Percentiles rank a stretch among this genome's conserved stretches.
Conservation (phyloP, 2,888 invertebrate genomes). For the Cerceris rybyensis region DNA sequence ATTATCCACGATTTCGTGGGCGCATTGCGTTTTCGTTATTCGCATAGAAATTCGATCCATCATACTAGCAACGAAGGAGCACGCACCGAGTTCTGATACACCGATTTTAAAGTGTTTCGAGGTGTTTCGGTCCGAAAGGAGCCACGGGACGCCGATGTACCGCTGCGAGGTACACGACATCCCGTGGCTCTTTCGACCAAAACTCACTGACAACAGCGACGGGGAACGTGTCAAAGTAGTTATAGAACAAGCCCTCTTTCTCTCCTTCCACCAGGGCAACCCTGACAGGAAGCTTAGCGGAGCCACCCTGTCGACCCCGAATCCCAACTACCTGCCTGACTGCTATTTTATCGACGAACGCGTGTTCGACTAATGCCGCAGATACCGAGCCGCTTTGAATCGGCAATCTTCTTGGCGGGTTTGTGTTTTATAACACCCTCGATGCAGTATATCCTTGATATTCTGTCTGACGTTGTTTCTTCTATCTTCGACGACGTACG, state of each 20-base stretch:
- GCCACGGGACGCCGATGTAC: conserved; percentile 64
- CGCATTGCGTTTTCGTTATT: conserved; percentile 37
- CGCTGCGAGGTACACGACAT: conserved; percentile 75
- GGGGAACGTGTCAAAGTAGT: conserved; percentile 80
- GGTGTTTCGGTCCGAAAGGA: conserved; percentile 55
- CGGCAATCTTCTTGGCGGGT: conserved; percentile 21
- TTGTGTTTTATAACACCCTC: not conserved
- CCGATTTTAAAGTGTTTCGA: conserved; percentile 59
- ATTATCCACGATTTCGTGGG: conserved; percentile 10
- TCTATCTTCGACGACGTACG: not conserved
- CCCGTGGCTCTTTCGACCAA: conserved; percentile 77
- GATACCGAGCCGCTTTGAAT: conserved; percentile 32
- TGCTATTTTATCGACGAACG: conserved; percentile 30
- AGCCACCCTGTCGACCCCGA: conserved; percentile 40
- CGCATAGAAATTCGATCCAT: conserved; percentile 36
- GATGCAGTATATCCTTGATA: not conserved
- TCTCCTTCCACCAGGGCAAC: conserved; percentile 55
- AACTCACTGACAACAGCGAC: conserved; percentile 76
- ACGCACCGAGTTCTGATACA: conserved; percentile 6
- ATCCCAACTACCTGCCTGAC: conserved; percentile 29
- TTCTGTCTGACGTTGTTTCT: not conserved
- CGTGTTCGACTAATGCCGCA: conserved; percentile 30
- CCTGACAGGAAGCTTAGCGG: conserved; percentile 47
- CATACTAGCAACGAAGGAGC: conserved; percentile 9
- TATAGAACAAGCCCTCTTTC: conserved; percentile 68